These are phyloP conservation scores for Vidua macroura DNA, from an alignment of 2,113 vertebrate species.

Conservation along the genomic window DNA sequence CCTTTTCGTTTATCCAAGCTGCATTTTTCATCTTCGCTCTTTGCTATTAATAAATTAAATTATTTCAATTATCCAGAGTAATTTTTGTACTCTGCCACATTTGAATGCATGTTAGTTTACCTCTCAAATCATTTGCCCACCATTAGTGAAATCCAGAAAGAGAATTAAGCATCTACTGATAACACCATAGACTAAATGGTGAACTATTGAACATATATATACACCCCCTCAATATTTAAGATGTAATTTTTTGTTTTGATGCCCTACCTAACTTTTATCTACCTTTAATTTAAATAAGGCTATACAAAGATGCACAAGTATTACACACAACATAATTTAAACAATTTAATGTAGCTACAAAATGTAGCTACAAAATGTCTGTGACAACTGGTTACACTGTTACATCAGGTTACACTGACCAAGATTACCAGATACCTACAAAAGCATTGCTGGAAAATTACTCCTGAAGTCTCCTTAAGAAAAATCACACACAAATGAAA, in stretches of 20 bases:
- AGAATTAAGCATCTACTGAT: neutral
- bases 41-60: slow-evolving; percentile 60
- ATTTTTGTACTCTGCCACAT: neutral
- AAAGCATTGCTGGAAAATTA: neutral
- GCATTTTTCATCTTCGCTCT: slow-evolving; percentile 69
- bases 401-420: neutral
- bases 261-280: neutral
- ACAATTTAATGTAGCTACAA: neutral
- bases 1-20: slow-evolving; percentile 76
- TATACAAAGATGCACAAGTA: neutral
- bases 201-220: neutral
- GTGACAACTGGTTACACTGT: neutral
- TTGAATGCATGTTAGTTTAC: neutral
- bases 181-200: neutral
- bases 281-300: neutral
- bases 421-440: neutral
- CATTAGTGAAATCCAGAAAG: neutral
- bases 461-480: neutral
- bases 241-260: neutral
- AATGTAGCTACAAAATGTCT: neutral
- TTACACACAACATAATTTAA: neutral
- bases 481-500: neutral
- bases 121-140: neutral
- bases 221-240: neutral
- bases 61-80: neutral